Base-by-base conservation (phyloP, 2,888 invertebrate species). In the Acheta domesticus region DNA sequence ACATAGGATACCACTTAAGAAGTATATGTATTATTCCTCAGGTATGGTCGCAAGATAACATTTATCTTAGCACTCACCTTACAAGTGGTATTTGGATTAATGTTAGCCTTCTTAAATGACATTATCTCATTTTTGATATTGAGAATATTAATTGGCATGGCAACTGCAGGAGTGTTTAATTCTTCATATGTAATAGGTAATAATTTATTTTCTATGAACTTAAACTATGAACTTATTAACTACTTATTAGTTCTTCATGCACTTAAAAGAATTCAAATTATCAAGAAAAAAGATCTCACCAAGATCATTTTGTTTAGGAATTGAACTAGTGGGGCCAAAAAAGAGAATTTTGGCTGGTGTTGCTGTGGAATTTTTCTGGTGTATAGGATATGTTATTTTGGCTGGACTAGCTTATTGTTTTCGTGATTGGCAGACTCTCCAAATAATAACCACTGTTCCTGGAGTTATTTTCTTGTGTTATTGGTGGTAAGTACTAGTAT, bases 341-440 rank as follows among this genome's bases (percentile, higher is more conserved):
- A 91, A 91, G 84, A 89, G 93, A 76, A 87, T 91, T 78, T 88
- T 92, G 79, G 93, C 93, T 4, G 93, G 93, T 11, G 92, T 93
- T 23, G 89, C 92, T 14, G 91, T 91, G 82, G 93, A 93, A 87
- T 90, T 92, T 87, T 94, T 93, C 86, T 94, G 93, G 86, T 92
- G 93, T 0, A 83, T 90, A 48, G 93, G 93, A 11, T 93, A 91
- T 83, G 90, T 93, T 86, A 86, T 93, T 81, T 91, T 91, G 2
- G 92, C 92, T 0, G 88, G 87, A 0, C 90, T 93, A 84, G 93
- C 92, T 1, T 92, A 91, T 85, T 89, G 89, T 81, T 89, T 93
- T 75, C 88, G 88, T 75, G 89, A 93, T 83, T 94, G 93, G 93
- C 88, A 92, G 83, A 88, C 88, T 84, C 87, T 94, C 78, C 93